Evolutionary conservation across 2,888 invertebrate genomes (phyloP).

Genomic region (Torymus aiolomorphi): DNA sequence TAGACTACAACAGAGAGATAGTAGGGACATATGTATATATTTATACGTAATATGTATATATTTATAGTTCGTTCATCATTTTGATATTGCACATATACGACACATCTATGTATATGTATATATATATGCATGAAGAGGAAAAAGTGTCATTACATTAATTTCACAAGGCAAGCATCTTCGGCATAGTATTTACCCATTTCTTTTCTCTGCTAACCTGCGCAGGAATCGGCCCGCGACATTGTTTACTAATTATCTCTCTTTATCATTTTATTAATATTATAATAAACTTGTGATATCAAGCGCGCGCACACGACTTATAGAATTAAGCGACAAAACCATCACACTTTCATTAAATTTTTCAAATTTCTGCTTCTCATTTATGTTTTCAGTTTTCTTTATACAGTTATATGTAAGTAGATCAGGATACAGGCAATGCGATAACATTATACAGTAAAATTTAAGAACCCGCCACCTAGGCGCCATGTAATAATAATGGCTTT

Average conservation of each 20-base stretch:
- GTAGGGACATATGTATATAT: slow-evolving; percentile 23
- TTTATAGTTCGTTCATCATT: slow-evolving; percentile 45
- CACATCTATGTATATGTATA: slow-evolving; percentile 7
- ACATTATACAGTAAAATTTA: slow-evolving; percentile 26
- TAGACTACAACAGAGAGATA: slow-evolving; percentile 22
- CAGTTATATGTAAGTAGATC: slow-evolving; percentile 23
- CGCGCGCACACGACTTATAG: slow-evolving; percentile 15
- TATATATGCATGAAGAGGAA: slow-evolving; percentile 18
- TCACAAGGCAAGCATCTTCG: slow-evolving; percentile 52
- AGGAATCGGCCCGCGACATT: slow-evolving; percentile 52
- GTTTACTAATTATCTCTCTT: slow-evolving; percentile 31
- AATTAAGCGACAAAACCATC: slow-evolving; percentile 22
- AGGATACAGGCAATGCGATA: slow-evolving; percentile 32
- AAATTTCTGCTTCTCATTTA: background rate
- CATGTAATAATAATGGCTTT: slow-evolving; percentile 34
- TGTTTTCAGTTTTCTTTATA: slow-evolving; percentile 11
- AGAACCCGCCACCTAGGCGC: slow-evolving; percentile 44
- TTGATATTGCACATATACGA: slow-evolving; percentile 51
- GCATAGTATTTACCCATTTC: slow-evolving; percentile 24
- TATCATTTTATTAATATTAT: slow-evolving; percentile 21
- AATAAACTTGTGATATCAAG: slow-evolving; percentile 10
- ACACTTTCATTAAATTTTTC: slow-evolving; percentile 2
- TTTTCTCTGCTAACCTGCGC: slow-evolving; percentile 14
- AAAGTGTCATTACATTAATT: slow-evolving; percentile 41
- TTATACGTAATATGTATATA: slow-evolving; percentile 51